Conservation (phyloP, 2,888 invertebrate species). For the Mesoligia furuncula region DNA sequence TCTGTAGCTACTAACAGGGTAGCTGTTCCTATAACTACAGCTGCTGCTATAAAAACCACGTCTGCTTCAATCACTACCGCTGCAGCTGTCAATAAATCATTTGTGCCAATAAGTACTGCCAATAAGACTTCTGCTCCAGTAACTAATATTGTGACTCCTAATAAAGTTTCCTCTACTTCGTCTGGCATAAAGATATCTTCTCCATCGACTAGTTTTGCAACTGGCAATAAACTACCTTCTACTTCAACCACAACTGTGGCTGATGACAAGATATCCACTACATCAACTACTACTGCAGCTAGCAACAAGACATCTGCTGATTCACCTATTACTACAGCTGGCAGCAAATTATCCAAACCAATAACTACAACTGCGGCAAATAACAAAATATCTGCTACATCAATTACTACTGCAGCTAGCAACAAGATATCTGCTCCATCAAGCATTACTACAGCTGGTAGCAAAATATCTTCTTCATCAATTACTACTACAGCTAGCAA, state of each 20-base stretch:
- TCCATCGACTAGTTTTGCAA: neutral
- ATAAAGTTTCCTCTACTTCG: slow-evolving; percentile 12
- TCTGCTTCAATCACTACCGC: neutral
- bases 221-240: slow-evolving; percentile 15
- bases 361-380: neutral
- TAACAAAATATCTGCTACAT: slow-evolving; percentile 9
- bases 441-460: neutral
- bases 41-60: neutral
- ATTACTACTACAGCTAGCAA: neutral
- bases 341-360: slow-evolving; percentile 14
- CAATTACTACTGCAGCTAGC: neutral
- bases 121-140: slow-evolving; percentile 10
- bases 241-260: neutral
- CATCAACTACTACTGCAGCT: neutral
- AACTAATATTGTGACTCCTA: neutral
- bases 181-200: slow-evolving; percentile 10
- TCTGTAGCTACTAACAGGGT: slow-evolving; percentile 2
- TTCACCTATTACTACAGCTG: neutral
- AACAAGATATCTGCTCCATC: slow-evolving; percentile 18
- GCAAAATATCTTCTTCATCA: slow-evolving; percentile 1
- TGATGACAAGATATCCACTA: slow-evolving; percentile 7
- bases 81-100: slow-evolving; percentile 15
- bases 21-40: slow-evolving; percentile 1
- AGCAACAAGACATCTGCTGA: slow-evolving; percentile 10
- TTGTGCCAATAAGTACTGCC: neutral